Conservation (phyloP, 2,797 vertebrate species). For the Hafferia zeledoni region DNA sequence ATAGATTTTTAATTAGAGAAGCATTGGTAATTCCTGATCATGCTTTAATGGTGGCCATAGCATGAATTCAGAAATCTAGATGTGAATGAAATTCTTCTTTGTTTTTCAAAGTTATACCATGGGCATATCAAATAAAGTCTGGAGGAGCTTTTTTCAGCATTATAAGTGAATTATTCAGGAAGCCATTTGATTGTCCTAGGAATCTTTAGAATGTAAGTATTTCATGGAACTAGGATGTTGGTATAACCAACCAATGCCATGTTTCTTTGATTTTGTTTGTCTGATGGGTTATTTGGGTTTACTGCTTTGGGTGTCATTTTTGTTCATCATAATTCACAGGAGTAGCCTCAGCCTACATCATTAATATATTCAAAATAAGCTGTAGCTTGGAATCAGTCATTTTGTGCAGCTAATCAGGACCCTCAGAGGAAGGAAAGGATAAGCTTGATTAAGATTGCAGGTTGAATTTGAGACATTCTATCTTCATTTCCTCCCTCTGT, state of each 20-base stretch:
- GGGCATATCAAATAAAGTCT: background rate
- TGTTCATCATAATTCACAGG: background rate
- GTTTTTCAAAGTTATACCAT: background rate
- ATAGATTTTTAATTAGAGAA: background rate
- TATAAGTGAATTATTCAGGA: background rate
- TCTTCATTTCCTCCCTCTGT: constrained; percentile 37
- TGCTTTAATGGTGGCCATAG: background rate
- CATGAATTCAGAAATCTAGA: background rate
- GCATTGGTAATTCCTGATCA: background rate
- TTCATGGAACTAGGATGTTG: background rate
- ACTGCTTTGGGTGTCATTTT: background rate
- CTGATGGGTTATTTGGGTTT: background rate
- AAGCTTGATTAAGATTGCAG: constrained; percentile 36
- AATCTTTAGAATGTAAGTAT: background rate
- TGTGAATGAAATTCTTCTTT: background rate
- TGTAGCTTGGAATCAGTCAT: background rate
- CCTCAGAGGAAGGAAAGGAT: constrained; percentile 9
- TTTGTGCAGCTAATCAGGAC: constrained; percentile 21
- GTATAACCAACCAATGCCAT: background rate
- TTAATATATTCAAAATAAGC: background rate
- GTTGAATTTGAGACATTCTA: constrained; percentile 4
- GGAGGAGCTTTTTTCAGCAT: background rate
- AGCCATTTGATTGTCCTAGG: background rate
- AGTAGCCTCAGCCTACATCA: background rate
- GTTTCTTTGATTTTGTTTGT: background rate